Percentiles rank a stretch among this genome's conserved stretches.
Conservation (phyloP, 2,113 vertebrate species). For the Lamprologus ornatipinnis region DNA sequence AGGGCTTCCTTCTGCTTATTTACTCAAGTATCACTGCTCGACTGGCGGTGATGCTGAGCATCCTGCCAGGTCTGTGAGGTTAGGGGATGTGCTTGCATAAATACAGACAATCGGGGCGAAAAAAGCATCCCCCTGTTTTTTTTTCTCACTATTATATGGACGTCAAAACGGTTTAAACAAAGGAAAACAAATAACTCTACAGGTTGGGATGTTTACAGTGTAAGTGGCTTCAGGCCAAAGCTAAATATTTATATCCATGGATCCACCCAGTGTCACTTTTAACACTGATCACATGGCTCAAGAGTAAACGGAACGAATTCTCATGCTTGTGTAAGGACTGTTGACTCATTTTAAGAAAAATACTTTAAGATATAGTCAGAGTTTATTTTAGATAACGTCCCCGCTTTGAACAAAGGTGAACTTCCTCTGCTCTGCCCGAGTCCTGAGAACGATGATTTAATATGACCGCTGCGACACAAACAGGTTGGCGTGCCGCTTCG, state of each 20-base stretch:
- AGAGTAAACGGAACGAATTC: neutral
- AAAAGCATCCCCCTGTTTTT: slow-evolving; percentile 48
- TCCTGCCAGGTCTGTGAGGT: slow-evolving; percentile 32
- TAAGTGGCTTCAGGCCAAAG: slow-evolving; percentile 57
- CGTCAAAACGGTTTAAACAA: slow-evolving; percentile 73
- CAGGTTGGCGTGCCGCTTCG: slow-evolving; percentile 24
- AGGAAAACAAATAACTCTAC: slow-evolving; percentile 69
- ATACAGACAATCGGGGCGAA: slow-evolving; percentile 62
- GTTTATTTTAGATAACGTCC: slow-evolving; percentile 48
- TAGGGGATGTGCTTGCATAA: slow-evolving; percentile 67
- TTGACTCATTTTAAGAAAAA: neutral
- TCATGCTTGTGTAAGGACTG: neutral
- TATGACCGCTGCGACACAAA: slow-evolving; percentile 28
- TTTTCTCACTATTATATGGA: slow-evolving; percentile 70
- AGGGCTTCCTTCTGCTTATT: neutral
- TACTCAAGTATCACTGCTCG: neutral
- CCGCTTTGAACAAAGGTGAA: slow-evolving; percentile 33
- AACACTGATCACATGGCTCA: neutral
- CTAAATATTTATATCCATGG: slow-evolving; percentile 53
- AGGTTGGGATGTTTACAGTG: slow-evolving; percentile 71
- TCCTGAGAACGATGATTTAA: slow-evolving; percentile 25
- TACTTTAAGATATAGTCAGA: neutral
- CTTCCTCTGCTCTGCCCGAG: slow-evolving; percentile 13
- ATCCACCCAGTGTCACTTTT: neutral
- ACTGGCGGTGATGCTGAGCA: slow-evolving; percentile 1